Base-by-base conservation (phyloP, 1,140 invertebrate species). In the Drosophila kohkoa region DNA sequence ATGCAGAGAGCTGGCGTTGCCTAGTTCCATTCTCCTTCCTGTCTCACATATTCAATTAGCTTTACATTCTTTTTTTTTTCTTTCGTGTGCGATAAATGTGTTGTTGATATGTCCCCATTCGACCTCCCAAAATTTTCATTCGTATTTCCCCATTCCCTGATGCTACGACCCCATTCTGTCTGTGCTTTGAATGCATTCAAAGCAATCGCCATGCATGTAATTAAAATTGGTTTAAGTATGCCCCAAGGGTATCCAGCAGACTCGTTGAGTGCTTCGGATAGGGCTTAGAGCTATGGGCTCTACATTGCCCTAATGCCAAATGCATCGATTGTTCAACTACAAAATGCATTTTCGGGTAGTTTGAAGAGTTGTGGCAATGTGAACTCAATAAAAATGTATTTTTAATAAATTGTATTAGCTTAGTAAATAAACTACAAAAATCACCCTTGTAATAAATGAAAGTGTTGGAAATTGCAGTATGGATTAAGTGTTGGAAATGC, bases 161-260 rank as follows among this genome's bases (percentile, higher is more conserved):
- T 11, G 7, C 11, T 25, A 46, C 7, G n/a, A n/a, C 35, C 32
- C 45, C 48, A 46, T 66, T 43, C 60, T 45, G 48, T 25, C 43
- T 46, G 55, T 20, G 49, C 35, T 52, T 63, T 69, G 46, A 59
- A 68, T 64, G 65, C 75, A 74, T 77, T 59, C 64, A 69, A 60
- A 69, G 59, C 76, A 82, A 52, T 79, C 72, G 60, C 59, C 79
- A 87, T 86, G 82, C 82, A 86, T 87, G 82, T 86, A 87, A 86
- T 87, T 86, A 86, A 86, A 87, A 87, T 76, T 79, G 75, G 75
- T 76, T 87, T 87, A 87, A 87, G 79, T 69, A 66, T 67, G 52
- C 38, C 75, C 79, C 51, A 66, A 62, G 63, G 75, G 13, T 55
- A n/a, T 13, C 10, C 7, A 10, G 35, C 38, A 11, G 59, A 10